Base-by-base conservation (phyloP, 2,888 invertebrate species). In the Sphecodes monilicornis region DNA sequence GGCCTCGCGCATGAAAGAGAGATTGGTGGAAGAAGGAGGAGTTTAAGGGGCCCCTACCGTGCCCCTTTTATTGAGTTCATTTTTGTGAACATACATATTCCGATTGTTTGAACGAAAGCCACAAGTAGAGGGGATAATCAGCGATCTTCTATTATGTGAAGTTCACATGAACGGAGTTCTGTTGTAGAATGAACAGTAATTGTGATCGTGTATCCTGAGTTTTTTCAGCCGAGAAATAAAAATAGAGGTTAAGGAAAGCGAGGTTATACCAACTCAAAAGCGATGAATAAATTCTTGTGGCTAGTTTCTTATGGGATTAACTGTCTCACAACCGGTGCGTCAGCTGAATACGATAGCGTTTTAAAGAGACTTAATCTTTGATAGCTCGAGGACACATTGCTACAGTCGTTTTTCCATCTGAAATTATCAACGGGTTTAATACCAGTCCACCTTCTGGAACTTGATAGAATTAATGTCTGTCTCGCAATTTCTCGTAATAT, bases 301-400 rank as follows among this genome's bases (percentile, higher is more conserved):
- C 68, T 69, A 73, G 57, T 80, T 73, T 80, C 69, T 82, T 81
- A 80, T 50, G 43, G 18, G 81, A 80, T 69, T 68, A 73, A 69
- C 39, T 68, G 43, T 73, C 70, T 18, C 18, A 64, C 36, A 57
- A 46, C 64, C 29, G 54, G 36, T 43, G 81, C 70, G 70, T 73
- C 81, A 41, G 39, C 36, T 32, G 81, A 80, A 68, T 57, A n/a
- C n/a, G 73, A 82, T 73, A 68, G 72, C 22, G 26, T 46, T 39
- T 57, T 32, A 29, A 68, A 29, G 39, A 50, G 68, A 80, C 68
- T 69, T 39, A 26, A 82, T 36, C 50, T 50, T 32, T 54, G 43
- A 72, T n/a, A 50, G 39, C 82, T 32, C n/a, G 36, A n/a, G 57
- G 60, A 66, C 68, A 2, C 26, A 39, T 43, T 8, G 16, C 66